A percentile compares a stretch with the other conserved stretches of the same genome.
phyloP scores from a whole-genome alignment of 2,113 vertebrate genomes.

The Seriola rivoliana region DNA sequence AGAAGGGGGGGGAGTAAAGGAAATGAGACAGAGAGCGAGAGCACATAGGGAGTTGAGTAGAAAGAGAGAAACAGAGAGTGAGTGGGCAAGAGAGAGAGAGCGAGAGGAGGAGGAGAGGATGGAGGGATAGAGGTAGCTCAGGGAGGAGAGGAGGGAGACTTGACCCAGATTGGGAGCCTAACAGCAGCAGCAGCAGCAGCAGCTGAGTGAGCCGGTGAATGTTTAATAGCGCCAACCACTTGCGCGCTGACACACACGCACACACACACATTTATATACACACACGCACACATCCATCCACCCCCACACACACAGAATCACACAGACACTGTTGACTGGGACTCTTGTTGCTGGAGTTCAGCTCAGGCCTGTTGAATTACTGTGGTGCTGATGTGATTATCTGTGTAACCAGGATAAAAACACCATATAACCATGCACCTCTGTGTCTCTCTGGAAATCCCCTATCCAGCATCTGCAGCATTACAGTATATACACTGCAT shows the following conservation, averaged over 20 bases:
- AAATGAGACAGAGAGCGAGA: slow-evolving; percentile 50
- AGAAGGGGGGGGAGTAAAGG: slow-evolving; percentile 30
- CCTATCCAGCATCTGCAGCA: background rate
- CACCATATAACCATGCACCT: slow-evolving; percentile 11
- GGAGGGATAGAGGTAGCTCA: slow-evolving; percentile 76
- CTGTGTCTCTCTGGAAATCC: background rate
- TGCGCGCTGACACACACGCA: slow-evolving; percentile 58
- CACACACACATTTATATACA: slow-evolving; percentile 1
- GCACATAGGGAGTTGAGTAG: slow-evolving; percentile 63
- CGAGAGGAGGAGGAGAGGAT: slow-evolving; percentile 49
- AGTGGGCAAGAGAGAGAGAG: slow-evolving; percentile 37
- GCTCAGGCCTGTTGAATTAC: slow-evolving; percentile 78
- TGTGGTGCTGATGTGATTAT: slow-evolving; percentile 50
- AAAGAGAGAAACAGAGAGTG: slow-evolving; percentile 33
- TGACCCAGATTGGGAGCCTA: slow-evolving; percentile 83
- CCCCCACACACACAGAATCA: slow-evolving; percentile 2
- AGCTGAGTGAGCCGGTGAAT: slow-evolving; percentile 83
- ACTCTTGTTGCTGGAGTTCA: slow-evolving; percentile 79
- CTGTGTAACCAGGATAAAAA: slow-evolving; percentile 24
- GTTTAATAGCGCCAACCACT: slow-evolving; percentile 80
- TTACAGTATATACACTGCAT: background rate
- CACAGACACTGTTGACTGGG: slow-evolving; percentile 75
- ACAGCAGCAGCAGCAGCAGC: slow-evolving; percentile 75
- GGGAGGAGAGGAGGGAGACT: slow-evolving; percentile 81
- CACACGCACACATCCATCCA: slow-evolving; percentile 19